Percentiles rank a stretch among this genome's conserved stretches.
These are phyloP conservation scores for Oryzias dopingdopingensis DNA, from an alignment of 2,797 vertebrate species.

Conservation along the genomic window DNA sequence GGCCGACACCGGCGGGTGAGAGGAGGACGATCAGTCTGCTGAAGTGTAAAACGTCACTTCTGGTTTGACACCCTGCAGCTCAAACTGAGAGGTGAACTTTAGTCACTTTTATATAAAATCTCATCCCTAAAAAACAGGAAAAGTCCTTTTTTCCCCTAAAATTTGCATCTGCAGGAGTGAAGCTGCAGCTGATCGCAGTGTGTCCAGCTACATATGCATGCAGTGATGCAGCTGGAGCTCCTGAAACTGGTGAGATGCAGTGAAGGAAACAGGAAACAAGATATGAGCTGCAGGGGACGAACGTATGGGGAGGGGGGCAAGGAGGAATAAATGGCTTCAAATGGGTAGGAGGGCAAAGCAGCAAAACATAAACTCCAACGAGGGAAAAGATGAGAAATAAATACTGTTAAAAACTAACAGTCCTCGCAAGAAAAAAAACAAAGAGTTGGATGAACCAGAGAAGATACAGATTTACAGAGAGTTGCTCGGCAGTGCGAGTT, in stretches of 20 bases:
- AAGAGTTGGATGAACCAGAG: constrained; percentile 26
- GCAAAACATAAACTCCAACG: constrained; percentile 5
- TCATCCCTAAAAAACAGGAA: too few species aligned
- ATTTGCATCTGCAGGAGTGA: too few species aligned
- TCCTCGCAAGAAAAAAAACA: background rate
- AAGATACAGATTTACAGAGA: constrained; percentile 33
- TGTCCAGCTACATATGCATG: too few species aligned
- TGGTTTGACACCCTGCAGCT: background rate
- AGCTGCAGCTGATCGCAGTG: too few species aligned
- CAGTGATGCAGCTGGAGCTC: constrained; percentile 8
- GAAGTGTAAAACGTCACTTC: background rate
- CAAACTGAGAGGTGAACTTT: constrained; percentile 1
- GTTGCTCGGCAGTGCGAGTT: constrained; percentile 41
- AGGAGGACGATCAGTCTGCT: background rate
- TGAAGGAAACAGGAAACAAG: constrained; percentile 6
- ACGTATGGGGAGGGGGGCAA: constrained; percentile 5
- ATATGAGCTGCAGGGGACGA: constrained; percentile 10
- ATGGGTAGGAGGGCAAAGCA: constrained; percentile 17
- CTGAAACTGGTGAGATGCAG: constrained; percentile 11
- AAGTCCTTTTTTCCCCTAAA: too few species aligned
- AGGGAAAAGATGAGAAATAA: constrained; percentile 5
- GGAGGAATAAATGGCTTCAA: background rate
- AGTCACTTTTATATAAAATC: too few species aligned
- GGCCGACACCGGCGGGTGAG: too few species aligned
- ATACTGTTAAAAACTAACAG: too few species aligned